Conservation (phyloP, 2,113 vertebrate species). For the Dasyornis broadbenti region DNA sequence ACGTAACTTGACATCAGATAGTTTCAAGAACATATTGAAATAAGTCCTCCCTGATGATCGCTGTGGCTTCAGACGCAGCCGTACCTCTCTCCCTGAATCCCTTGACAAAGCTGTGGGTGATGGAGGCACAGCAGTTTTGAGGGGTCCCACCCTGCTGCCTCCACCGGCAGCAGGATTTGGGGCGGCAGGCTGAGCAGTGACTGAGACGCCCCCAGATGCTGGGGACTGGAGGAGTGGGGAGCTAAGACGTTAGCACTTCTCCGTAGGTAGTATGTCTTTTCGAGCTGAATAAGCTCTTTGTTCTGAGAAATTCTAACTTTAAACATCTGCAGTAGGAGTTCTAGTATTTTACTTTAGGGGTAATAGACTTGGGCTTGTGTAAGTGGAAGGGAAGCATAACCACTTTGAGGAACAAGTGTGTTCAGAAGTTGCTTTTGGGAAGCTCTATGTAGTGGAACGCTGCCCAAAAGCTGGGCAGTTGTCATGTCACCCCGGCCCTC, state of each 20-base stretch:
- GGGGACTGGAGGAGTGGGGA: not conserved
- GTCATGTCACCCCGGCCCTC: not conserved
- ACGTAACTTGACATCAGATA: constrained; percentile 63
- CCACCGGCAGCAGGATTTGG: not conserved
- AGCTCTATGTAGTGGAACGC: accelerated
- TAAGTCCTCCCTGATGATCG: constrained; percentile 67
- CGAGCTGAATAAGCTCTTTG: constrained; percentile 57
- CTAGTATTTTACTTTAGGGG: not conserved
- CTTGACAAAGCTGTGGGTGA: constrained; percentile 56
- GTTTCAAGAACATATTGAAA: constrained; percentile 71
- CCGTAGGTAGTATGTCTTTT: not conserved
- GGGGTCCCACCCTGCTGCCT: constrained; percentile 50
- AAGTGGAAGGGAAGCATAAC: not conserved
- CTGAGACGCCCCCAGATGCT: constrained; percentile 36
- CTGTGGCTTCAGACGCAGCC: constrained; percentile 34
- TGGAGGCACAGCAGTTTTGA: constrained; percentile 40
- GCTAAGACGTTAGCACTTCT: not conserved
- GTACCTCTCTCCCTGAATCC: not conserved
- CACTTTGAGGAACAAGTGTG: accelerated
- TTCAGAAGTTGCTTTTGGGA: not conserved
- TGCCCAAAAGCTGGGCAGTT: not conserved
- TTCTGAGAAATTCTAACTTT: constrained; percentile 26
- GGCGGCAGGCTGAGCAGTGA: constrained; percentile 10
- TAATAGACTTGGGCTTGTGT: not conserved
- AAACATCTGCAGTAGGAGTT: not conserved